Conservation (phyloP, 1,140 invertebrate genomes). For the Ylistrum balloti region DNA sequence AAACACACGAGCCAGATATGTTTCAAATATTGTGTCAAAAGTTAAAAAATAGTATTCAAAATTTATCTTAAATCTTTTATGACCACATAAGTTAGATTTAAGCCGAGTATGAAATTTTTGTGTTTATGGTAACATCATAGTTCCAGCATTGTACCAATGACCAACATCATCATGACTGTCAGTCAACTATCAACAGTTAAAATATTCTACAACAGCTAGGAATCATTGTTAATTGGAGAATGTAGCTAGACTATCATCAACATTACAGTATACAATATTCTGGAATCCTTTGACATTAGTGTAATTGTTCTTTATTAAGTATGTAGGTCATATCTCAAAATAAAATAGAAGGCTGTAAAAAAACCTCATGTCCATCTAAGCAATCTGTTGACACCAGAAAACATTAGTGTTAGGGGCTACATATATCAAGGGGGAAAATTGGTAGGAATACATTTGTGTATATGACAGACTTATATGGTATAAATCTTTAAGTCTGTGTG, state of each 20-base stretch:
- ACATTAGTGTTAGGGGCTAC: neutral
- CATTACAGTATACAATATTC: conserved; percentile 27
- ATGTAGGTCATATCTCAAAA: neutral
- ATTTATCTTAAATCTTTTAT: neutral
- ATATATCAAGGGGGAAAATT: neutral
- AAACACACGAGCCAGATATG: neutral
- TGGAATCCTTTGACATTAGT: neutral
- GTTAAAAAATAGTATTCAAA: neutral
- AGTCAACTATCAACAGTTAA: too few species aligned
- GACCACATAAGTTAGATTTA: too few species aligned
- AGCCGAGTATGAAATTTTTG: neutral
- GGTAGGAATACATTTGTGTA: neutral
- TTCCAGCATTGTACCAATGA: neutral
- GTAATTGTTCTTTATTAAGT: neutral
- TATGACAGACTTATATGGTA: too few species aligned
- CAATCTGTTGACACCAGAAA: conserved; percentile 2
- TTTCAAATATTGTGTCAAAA: neutral
- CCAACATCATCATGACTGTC: too few species aligned
- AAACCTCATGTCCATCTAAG: neutral
- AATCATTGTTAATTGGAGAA: too few species aligned
- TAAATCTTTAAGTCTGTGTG: too few species aligned
- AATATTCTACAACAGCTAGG: neutral
- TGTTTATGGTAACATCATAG: neutral
- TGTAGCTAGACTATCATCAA: neutral
- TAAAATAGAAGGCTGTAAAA: conserved; percentile 14